Evolutionary conservation across 2,888 invertebrate species (phyloP), one percentile per base, ranked within the genome.

Genomic region (Plagodis pulveraria): DNA sequence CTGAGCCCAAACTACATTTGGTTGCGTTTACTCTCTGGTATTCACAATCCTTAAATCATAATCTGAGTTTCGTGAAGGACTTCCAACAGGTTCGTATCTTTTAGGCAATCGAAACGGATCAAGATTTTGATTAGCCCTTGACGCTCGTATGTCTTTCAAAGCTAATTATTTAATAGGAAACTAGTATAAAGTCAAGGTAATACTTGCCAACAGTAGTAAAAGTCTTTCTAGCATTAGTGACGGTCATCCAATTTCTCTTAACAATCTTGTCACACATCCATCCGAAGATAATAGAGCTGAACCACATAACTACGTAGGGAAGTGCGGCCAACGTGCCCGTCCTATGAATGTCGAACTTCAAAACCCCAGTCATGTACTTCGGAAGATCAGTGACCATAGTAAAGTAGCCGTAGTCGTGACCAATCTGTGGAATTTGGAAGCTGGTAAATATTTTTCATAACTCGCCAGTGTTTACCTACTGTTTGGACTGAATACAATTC

Each of bases 361-460:
- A 83, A 0, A 96, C 94, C 38, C 95, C 95, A 5, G 93, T 94
- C 94, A 95, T 95, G 80, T 95, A 96, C 67, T 94, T 95, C 0
- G 96, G 96, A 11, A 96, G 86, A 77, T 96, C 95, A 0, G 95
- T 95, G 43, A 95, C 94, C 94, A 96, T 94, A 0, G 95, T 95
- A 77, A 95, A 95, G 81, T 95, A 95, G 2, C 95, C 95, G 94
- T 95, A 96, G 75, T 95, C 95, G 80, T 96, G 95, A 32, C 95
- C 95, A 47, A 95, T 91, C 91, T 92, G 76, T 48, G 53, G 12
- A 62, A 55, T 44, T 22, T 43, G 36, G 34, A 51, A 40, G 10
- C 6, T 46, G 36, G 62, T 58, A 59, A 57, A 60, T 58, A 58
- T 55, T 63, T 53, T 55, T 36, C 51, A 40, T 22, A 50, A 48